phyloP scores from a whole-genome alignment of 2,888 invertebrate species.

The Stenodema calcarata region DNA sequence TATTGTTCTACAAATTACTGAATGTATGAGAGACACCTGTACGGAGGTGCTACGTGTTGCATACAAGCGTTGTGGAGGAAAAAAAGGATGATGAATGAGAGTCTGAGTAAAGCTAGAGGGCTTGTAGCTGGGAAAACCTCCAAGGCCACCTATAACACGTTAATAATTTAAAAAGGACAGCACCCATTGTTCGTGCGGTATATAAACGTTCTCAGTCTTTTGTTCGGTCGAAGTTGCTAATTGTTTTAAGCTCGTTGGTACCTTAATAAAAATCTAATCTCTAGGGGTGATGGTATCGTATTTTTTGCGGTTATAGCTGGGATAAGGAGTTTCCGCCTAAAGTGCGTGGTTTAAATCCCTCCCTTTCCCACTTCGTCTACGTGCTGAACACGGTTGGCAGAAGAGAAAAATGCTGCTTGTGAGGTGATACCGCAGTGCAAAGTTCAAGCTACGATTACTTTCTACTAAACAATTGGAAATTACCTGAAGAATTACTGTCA shows the following conservation, averaged over 20 bases:
- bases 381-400: neutral
- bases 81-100: neutral
- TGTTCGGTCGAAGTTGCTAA: too few relatives aligned
- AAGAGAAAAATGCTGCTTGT: neutral
- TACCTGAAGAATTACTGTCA: slow-evolving; percentile 66
- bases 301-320: too few relatives aligned
- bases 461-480: slow-evolving; percentile 40
- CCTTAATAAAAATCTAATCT: too few relatives aligned
- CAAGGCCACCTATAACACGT: neutral
- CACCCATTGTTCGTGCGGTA: neutral
- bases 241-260: too few relatives aligned
- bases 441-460: slow-evolving; percentile 8
- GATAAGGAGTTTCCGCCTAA: neutral
- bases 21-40: neutral
- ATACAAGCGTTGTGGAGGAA: neutral
- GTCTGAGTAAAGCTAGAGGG: neutral
- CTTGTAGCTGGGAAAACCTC: neutral
- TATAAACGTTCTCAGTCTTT: neutral
- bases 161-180: neutral
- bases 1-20: neutral
- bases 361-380: neutral
- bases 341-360: neutral
- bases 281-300: too few relatives aligned
- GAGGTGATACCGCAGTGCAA: slow-evolving; percentile 24
- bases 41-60: neutral